These are phyloP conservation scores for Zonitis immaculata DNA, from an alignment of 2,888 invertebrate species.

Conservation along the genomic window DNA sequence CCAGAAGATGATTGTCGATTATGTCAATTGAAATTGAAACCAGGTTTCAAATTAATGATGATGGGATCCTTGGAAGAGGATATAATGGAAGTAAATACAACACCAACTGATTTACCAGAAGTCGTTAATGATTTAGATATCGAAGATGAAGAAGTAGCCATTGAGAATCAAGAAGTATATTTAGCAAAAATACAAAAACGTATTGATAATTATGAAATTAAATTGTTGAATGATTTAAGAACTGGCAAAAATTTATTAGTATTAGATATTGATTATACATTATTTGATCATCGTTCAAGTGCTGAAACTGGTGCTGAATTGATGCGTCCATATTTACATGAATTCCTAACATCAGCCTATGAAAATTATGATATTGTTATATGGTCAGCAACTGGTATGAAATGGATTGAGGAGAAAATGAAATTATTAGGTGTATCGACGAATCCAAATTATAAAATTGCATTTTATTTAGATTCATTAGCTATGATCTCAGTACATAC, in stretches of 20 bases:
- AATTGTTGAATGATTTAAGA: constrained; percentile 74
- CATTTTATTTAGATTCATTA: constrained; percentile 84
- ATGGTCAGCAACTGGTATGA: constrained; percentile 98
- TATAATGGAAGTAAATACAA: constrained; percentile 75
- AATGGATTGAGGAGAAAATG: constrained; percentile 98
- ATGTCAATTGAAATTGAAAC: constrained; percentile 73
- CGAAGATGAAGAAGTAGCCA: constrained; percentile 74
- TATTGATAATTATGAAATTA: constrained; percentile 77
- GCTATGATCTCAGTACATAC: constrained; percentile 96
- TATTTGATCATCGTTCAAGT: constrained; percentile 91
- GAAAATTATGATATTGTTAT: constrained; percentile 93
- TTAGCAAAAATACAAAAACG: constrained; percentile 78
- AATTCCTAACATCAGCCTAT: constrained; percentile 84
- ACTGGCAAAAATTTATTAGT: constrained; percentile 86
- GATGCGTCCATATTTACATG: constrained; percentile 93
- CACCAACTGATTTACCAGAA: constrained; percentile 77
- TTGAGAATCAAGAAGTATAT: constrained; percentile 64
- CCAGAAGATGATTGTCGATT: constrained; percentile 75
- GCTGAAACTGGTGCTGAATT: constrained; percentile 82
- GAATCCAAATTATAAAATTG: constrained; percentile 82
- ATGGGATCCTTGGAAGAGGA: constrained; percentile 94
- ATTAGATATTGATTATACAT: constrained; percentile 92
- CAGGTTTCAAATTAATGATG: constrained; percentile 92
- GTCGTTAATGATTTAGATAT: constrained; percentile 91
- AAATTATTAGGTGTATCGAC: constrained; percentile 79